Evolutionary conservation across 2,797 vertebrate species (phyloP), one percentile per base, ranked within the genome.

Genomic region (Lutjanus campechanus): DNA sequence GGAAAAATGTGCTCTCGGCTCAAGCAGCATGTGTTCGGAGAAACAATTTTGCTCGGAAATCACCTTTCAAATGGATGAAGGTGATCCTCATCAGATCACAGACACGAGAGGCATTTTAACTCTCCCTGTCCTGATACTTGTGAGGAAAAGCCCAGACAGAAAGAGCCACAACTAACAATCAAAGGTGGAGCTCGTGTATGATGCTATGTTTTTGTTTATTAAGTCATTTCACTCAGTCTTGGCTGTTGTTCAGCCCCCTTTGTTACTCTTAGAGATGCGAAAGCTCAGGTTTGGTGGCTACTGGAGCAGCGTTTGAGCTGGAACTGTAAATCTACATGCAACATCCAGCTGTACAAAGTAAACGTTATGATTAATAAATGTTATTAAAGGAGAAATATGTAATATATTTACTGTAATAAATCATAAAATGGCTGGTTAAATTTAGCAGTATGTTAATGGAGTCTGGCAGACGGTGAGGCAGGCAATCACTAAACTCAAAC

Each of bases 1-100:
- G 95, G 93, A 93, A 94, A 96, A 95, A 95, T 95, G 91, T 92
- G 91, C 94, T 96, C 95, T 96, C 89, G 94, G 91, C 93, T 96
- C 92, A 94, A 96, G 89, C 94, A 94, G 90, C 89, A 89, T 93
- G 93, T 95, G 81, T 95, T 96, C 93, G 90, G 93, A 96, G 96
- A 96, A 94, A 91, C 94, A 93, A 91, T 96, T 96, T 95, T 92
- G 88, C 93, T 94, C 91, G 87, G 93, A 96, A 95, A 92, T 95
- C 88, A 92, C 95, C 91, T 96, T 95, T 94, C 94, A 88, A 81
- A 94, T 88, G 88, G 93, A 92, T 93, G 92, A 90, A 95, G 87
- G 94, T 94, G 93, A 95, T 94, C 91, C 88, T 94, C 95, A 96
- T 93, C 91, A 93, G 91, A 94, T 93, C 89, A 88, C 75, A 81